These are phyloP conservation scores for Leptodactylus fallax DNA, from an alignment of 2,797 vertebrate species.

Conservation along the genomic window DNA sequence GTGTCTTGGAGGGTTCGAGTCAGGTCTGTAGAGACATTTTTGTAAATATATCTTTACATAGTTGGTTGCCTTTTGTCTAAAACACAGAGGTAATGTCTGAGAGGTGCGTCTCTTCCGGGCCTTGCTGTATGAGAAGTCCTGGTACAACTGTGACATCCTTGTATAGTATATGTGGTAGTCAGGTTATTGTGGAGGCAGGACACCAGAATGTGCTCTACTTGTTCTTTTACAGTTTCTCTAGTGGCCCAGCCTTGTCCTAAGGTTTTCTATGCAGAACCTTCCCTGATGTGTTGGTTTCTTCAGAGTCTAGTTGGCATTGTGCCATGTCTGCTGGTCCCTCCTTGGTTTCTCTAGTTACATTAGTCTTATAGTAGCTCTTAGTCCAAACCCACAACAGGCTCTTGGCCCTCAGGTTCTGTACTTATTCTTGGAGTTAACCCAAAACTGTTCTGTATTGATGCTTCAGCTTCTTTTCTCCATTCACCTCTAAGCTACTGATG, in stretches of 20 bases:
- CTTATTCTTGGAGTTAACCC: background rate
- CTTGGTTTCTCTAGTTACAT: background rate
- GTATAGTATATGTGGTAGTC: too few relatives aligned
- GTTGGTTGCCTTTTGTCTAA: too few relatives aligned
- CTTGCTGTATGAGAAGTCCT: too few relatives aligned
- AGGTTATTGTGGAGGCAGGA: background rate
- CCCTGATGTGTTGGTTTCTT: background rate
- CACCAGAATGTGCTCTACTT: background rate
- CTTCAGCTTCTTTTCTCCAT: background rate
- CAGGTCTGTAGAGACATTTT: too few relatives aligned
- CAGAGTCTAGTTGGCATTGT: background rate
- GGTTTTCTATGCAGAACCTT: too few relatives aligned
- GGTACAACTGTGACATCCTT: background rate
- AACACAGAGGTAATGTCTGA: too few relatives aligned
- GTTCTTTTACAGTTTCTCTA: too few relatives aligned
- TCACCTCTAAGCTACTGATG: too few relatives aligned
- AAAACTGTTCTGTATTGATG: background rate
- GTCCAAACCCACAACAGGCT: background rate
- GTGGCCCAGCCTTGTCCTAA: background rate
- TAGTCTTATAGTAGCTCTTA: background rate
- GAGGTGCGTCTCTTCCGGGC: too few relatives aligned
- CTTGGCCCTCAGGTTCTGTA: background rate
- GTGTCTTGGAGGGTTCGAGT: too few relatives aligned
- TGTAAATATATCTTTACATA: too few relatives aligned
- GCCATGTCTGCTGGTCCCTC: background rate